Conservation (phyloP, 2,113 vertebrate species). For the Merops nubicus region DNA sequence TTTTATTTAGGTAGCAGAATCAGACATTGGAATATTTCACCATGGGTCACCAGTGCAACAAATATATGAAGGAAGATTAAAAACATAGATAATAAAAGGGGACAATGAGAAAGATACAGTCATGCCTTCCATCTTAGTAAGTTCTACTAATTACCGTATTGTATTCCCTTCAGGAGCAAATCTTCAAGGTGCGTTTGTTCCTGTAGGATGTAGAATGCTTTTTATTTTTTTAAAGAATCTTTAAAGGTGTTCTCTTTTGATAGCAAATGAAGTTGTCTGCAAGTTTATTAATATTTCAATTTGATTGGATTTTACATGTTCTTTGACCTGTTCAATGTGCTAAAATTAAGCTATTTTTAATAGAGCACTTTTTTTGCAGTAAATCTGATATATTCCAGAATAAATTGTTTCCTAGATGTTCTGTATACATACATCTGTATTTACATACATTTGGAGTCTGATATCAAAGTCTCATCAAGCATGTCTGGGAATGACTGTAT, state of each 20-base stretch:
- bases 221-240: background rate
- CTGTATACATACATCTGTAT: background rate
- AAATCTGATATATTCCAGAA: background rate
- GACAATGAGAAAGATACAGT: background rate
- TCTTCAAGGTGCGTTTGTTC: background rate
- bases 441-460: background rate
- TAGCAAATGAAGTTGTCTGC: background rate
- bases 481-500: background rate
- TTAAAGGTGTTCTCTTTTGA: background rate
- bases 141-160: background rate
- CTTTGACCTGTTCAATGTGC: background rate
- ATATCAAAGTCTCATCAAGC: background rate
- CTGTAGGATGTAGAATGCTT: background rate
- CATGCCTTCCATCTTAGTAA: background rate
- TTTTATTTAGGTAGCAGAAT: background rate
- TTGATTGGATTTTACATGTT: background rate
- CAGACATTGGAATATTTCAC: background rate
- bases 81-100: background rate
- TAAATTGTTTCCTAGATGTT: background rate
- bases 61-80: background rate
- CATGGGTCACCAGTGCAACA: background rate
- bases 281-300: background rate
- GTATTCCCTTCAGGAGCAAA: background rate
- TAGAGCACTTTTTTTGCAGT: background rate
- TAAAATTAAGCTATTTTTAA: background rate